These are phyloP conservation scores for Ispidina lecontei DNA, from an alignment of 2,797 vertebrate genomes.

Conservation along the genomic window DNA sequence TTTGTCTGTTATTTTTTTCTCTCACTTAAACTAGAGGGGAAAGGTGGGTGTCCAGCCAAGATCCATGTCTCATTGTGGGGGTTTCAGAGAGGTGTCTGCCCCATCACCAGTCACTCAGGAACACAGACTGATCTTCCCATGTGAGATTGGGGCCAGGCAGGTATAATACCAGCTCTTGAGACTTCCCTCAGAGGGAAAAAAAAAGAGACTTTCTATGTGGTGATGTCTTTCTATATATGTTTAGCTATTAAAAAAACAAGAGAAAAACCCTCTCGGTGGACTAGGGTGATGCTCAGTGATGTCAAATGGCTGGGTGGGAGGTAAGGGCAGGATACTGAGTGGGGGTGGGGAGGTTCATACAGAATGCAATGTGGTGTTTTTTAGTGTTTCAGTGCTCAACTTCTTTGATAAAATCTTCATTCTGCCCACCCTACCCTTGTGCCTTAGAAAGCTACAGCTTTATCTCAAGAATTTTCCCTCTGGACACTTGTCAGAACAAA, in stretches of 20 bases:
- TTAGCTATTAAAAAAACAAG: neutral
- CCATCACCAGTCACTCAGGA: neutral
- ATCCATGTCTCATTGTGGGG: rapidly evolving
- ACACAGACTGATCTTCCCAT: neutral
- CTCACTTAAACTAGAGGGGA: neutral
- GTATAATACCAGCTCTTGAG: neutral
- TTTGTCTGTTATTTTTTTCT: neutral
- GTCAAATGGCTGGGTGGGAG: neutral
- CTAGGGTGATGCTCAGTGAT: neutral
- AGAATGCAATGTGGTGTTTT: neutral
- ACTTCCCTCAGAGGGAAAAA: neutral
- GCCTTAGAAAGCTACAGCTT: conserved; percentile 67
- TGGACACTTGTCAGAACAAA: conserved; percentile 73
- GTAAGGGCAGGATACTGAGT: neutral
- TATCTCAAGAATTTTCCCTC: conserved; percentile 69
- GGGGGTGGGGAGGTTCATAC: neutral
- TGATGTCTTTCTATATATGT: neutral
- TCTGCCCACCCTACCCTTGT: conserved; percentile 62
- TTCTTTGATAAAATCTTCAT: conserved; percentile 70
- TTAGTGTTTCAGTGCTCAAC: conserved; percentile 25
- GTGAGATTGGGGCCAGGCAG: neutral
- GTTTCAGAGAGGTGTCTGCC: neutral
- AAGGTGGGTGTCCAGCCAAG: neutral
- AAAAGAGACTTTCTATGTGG: neutral
- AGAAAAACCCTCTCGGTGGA: rapidly evolving